phyloP scores from a whole-genome alignment of 1,140 invertebrate genomes.

The Zaprionus kolodkinae region DNA sequence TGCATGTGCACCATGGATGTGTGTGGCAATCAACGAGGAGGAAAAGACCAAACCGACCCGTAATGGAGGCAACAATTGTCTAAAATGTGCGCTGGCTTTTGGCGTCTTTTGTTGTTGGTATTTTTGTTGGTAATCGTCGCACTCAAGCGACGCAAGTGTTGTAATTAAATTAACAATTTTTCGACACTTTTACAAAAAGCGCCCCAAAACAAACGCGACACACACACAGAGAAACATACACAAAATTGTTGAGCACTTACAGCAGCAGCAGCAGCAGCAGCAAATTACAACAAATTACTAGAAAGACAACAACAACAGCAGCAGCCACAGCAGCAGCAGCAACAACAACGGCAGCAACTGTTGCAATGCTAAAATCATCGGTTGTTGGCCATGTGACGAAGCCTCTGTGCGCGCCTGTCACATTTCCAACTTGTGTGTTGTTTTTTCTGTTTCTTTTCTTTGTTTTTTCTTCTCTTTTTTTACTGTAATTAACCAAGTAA shows the following conservation, averaged over 20 bases:
- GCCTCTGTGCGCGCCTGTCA: slow-evolving; percentile 42
- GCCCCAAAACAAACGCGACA: slow-evolving; percentile 53
- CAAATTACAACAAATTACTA: slow-evolving; percentile 33
- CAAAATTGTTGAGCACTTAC: slow-evolving; percentile 56
- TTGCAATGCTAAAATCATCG: slow-evolving; percentile 69
- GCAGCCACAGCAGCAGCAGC: slow-evolving; percentile 17
- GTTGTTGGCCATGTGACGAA: slow-evolving; percentile 49
- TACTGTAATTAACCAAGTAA: slow-evolving; percentile 58
- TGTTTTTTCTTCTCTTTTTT: neutral
- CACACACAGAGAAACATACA: slow-evolving; percentile 37
- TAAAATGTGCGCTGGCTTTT: slow-evolving; percentile 63
- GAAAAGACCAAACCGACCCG: slow-evolving; percentile 42
- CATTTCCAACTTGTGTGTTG: slow-evolving; percentile 35
- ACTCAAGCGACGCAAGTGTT: slow-evolving; percentile 78
- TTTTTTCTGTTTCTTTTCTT: neutral
- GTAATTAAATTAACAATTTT: slow-evolving; percentile 81
- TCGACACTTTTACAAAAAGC: slow-evolving; percentile 66
- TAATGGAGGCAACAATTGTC: slow-evolving; percentile 63
- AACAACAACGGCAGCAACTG: slow-evolving; percentile 51
- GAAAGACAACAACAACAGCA: slow-evolving; percentile 42
- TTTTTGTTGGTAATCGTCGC: slow-evolving; percentile 74
- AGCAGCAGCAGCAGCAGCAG: slow-evolving; percentile 57
- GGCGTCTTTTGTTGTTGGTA: slow-evolving; percentile 35
- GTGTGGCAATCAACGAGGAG: slow-evolving; percentile 60
- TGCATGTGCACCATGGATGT: slow-evolving; percentile 45